phyloP scores from a whole-genome alignment of 2,797 vertebrate genomes.

The Sarcoramphus papa region DNA sequence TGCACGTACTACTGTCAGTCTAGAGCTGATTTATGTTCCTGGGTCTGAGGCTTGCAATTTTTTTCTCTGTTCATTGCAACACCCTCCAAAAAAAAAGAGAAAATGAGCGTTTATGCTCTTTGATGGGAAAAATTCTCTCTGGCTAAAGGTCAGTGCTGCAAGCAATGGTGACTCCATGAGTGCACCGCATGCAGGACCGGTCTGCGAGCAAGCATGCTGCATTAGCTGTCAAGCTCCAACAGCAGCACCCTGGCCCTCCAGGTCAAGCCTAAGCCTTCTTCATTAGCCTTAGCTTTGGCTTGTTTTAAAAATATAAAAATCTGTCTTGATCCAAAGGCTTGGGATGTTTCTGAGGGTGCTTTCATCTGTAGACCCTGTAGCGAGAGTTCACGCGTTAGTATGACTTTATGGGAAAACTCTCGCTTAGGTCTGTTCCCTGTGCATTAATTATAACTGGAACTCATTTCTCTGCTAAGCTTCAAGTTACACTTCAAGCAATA shows the following conservation, averaged over 20 bases:
- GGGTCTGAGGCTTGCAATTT: neutral
- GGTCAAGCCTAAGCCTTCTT: neutral
- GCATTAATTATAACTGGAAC: neutral
- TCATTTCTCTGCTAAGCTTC: neutral
- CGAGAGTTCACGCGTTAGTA: neutral
- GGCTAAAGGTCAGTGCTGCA: neutral
- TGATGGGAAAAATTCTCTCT: neutral
- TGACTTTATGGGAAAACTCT: neutral
- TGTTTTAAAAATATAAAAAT: neutral
- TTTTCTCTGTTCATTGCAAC: neutral
- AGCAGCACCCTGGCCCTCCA: neutral
- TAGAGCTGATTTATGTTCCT: neutral
- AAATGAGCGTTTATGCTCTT: neutral
- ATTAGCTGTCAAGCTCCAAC: neutral
- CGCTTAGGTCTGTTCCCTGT: neutral
- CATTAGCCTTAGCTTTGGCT: neutral
- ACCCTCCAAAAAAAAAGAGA: neutral
- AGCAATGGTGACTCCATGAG: neutral
- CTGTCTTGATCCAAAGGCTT: neutral
- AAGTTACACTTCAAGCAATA: neutral
- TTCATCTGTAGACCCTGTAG: neutral
- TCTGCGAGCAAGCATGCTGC: neutral
- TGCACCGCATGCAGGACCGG: rapidly evolving
- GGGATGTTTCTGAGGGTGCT: neutral
- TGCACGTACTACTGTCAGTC: neutral